These are phyloP conservation scores for Centruroides sculpturatus DNA, from an alignment of 1,140 invertebrate species.

Conservation along the genomic window DNA sequence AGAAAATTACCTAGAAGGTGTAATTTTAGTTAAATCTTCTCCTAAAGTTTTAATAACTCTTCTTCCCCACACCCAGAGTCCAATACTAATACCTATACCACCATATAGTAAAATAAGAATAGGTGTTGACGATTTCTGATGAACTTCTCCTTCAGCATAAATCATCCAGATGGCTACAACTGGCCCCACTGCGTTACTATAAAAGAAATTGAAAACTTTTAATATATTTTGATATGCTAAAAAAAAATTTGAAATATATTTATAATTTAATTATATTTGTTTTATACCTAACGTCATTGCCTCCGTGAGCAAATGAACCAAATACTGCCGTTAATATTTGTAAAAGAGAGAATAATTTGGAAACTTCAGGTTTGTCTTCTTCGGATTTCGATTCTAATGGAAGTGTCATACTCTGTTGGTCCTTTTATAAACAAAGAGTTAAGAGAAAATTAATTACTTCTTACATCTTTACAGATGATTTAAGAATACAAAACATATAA, in stretches of 20 bases:
- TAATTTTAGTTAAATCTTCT: conserved; percentile 90
- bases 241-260: background rate
- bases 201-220: no score
- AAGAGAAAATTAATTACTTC: no score
- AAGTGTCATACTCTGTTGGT: no score
- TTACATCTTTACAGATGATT: no score
- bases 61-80: conserved; percentile 90
- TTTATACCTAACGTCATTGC: conserved; percentile 72
- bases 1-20: conserved; percentile 69
- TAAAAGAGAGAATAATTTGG: conserved; percentile 77
- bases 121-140: conserved; percentile 68
- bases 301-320: conserved; percentile 95
- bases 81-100: conserved; percentile 85
- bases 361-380: conserved; percentile 43
- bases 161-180: conserved; percentile 91
- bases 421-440: no score
- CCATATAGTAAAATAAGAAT: conserved; percentile 84
- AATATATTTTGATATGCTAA: background rate
- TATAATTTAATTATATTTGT: background rate
- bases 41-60: conserved; percentile 93
- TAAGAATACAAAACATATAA: no score
- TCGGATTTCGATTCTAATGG: conserved; percentile 5
- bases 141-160: conserved; percentile 34
- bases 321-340: conserved; percentile 94
- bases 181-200: conserved; percentile 87